A percentile compares a stretch with the other conserved stretches of the same genome.
phyloP scores from a whole-genome alignment of 2,113 vertebrate genomes.

The Parotia lawesii region DNA sequence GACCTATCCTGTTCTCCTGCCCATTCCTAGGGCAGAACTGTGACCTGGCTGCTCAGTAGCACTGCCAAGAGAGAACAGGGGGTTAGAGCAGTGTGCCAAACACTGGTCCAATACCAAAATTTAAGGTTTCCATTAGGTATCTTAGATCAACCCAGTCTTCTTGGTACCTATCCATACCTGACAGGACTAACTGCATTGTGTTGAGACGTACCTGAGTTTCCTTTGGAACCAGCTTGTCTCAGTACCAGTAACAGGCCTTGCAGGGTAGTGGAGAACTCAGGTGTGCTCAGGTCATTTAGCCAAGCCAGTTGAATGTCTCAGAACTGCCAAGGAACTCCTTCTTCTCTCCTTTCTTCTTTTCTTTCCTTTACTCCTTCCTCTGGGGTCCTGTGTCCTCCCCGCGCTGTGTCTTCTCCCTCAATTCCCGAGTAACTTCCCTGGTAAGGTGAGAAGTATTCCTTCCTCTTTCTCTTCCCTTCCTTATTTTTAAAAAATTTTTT shows the following conservation, averaged over 20 bases:
- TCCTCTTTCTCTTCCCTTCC: neutral
- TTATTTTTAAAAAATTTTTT: neutral
- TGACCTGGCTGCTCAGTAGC: neutral
- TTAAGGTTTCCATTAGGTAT: neutral
- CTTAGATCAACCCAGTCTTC: neutral
- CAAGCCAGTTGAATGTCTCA: neutral
- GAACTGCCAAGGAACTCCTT: neutral
- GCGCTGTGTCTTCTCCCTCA: neutral
- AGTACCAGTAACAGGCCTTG: rapidly evolving
- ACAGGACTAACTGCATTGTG: neutral
- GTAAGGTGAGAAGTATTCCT: neutral
- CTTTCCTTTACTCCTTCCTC: neutral
- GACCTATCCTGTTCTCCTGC: neutral
- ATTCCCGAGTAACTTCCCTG: neutral
- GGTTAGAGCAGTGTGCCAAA: neutral
- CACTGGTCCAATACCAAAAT: neutral
- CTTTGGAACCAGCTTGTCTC: neutral
- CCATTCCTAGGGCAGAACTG: neutral
- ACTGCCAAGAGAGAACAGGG: neutral
- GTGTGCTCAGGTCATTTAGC: neutral
- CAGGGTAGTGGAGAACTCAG: neutral
- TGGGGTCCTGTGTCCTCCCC: neutral
- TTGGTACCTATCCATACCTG: neutral
- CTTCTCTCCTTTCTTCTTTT: neutral
- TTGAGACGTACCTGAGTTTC: neutral